Evolutionary conservation across 2,888 invertebrate species (phyloP).

Genomic region (Brachyptera risi): DNA sequence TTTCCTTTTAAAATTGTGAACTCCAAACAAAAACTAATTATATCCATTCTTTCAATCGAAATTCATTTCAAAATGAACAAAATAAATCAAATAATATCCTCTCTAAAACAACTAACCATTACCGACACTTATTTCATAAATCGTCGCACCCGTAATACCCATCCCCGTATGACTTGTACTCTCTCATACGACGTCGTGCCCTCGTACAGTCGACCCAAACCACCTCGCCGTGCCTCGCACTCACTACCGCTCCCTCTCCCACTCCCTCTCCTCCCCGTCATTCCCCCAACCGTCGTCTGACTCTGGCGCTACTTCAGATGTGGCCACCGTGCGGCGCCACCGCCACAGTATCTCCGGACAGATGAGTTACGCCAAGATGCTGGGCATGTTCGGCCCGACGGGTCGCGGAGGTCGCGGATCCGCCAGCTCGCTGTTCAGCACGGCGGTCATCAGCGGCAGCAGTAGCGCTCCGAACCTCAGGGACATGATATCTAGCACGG

Average conservation of each 20-base stretch:
- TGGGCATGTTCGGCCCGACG: conserved; percentile 58
- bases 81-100: too few species aligned
- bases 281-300: conserved; percentile 38
- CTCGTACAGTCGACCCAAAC: conserved; percentile 34
- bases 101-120: too few species aligned
- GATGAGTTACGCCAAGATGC: conserved; percentile 90
- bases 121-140: too few species aligned
- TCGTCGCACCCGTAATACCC: too few species aligned
- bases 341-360: conserved; percentile 95
- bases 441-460: conserved; percentile 93
- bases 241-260: conserved; percentile 24
- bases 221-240: conserved; percentile 41
- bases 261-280: conserved; percentile 21
- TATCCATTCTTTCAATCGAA: too few species aligned
- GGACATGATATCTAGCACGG: conserved; percentile 60
- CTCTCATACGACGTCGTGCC: too few species aligned
- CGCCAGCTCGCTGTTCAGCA: conserved; percentile 87
- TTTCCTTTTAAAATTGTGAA: too few species aligned
- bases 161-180: too few species aligned
- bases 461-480: conserved; percentile 88
- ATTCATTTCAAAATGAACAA: too few species aligned
- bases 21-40: too few species aligned
- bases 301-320: too few species aligned
- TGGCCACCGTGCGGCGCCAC: conserved; percentile 62
- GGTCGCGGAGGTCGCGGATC: conserved; percentile 62